Evolutionary conservation across 2,797 vertebrate species (phyloP), one percentile per base, ranked within the genome.

Genomic region (Gobionotothen gibberifrons): DNA sequence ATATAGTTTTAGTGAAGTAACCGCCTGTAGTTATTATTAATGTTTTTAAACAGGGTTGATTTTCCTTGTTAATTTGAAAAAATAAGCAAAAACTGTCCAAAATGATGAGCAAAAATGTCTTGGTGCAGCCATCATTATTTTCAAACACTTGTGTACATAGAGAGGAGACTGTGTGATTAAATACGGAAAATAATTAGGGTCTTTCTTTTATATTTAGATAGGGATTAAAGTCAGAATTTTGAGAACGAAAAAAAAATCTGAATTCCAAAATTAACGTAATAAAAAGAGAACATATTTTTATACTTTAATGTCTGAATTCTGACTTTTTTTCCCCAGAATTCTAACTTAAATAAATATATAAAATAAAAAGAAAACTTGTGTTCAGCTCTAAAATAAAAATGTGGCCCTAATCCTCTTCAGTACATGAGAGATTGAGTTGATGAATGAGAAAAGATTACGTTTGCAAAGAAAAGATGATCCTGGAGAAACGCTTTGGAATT

Each of bases 401-500:
- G 32, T 36, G 32, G 32, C 32, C 32, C 32, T 36, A 36, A 7
- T 36, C 32, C 32, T 36, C 32, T 36, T 36, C 32, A 36, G 32
- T 9, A 36, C 22, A 12, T 15, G 14, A 52, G 46, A 52, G 46
- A 73, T 21, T 22, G 26, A 53, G 68, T 4, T 55, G 61, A 69
- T 69, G 54, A 65, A 70, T 55, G 61, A 44, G 14, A 42, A 52
- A 26, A 57, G 46, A 67, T 63, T 21, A 48, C 57, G 48, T 26
- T 46, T 32, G 26, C 39, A 22, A 58, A 66, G 56, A 65, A 49
- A 59, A 51, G 32, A 4, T 26, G 56, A 60, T 56, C 32, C 14
- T 4, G 42, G 29, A 53, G 32, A 59, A 55, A 61, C 42, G 42
- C 74, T 60, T 79, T 69, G 68, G 83, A 74, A 76, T 59, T 76